Evolutionary conservation across 1,140 invertebrate species (phyloP), one percentile per base, ranked within the genome.

Genomic region (Acromyrmex charruanus): DNA sequence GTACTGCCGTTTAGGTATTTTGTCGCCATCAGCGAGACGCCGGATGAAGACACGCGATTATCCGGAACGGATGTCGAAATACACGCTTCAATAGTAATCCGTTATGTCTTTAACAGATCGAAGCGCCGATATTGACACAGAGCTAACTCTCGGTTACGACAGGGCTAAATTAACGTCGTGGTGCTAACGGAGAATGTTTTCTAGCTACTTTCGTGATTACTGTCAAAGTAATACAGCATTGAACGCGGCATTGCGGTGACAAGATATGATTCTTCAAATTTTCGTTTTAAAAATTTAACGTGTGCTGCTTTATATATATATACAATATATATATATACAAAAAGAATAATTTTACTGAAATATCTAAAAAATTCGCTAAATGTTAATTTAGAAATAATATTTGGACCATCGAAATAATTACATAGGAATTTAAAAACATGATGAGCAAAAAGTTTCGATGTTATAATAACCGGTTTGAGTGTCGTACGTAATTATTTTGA

Each of bases 21-120:
- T 72, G 80, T 84, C 80, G 69, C 69, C 68, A 82, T 72, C 16
- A 82, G 68, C 80, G 55, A 74, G 35, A 39, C 35, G 53, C 5
- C 68, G 28, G 58, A 14, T 68, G 80, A 74, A 35, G 80, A 84
- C 80, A 84, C 69, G 80, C 80, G 80, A 84, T 84, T 84, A 75
- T 61, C 80, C 55, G 80, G 69, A 63, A 84, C 55, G 80, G 55
- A 63, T 61, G 69, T 84, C 80, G 58, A 84, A 84, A 84, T 18
- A 63, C 69, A 25, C 39, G 55, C 55, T 51, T 31, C 80, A 28
- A 71, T 81, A 55, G 77, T 31, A 58, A 84, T 72, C 39, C 69
- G 80, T 84, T 71, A 71, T n/a, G 39, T 75, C 80, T 75, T 35
- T 74, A 74, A 84, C 69, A 61, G 59, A 58, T 75, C 28, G 80